Evolutionary conservation across 2,888 invertebrate species (phyloP).

Genomic region (Acheta domesticus): DNA sequence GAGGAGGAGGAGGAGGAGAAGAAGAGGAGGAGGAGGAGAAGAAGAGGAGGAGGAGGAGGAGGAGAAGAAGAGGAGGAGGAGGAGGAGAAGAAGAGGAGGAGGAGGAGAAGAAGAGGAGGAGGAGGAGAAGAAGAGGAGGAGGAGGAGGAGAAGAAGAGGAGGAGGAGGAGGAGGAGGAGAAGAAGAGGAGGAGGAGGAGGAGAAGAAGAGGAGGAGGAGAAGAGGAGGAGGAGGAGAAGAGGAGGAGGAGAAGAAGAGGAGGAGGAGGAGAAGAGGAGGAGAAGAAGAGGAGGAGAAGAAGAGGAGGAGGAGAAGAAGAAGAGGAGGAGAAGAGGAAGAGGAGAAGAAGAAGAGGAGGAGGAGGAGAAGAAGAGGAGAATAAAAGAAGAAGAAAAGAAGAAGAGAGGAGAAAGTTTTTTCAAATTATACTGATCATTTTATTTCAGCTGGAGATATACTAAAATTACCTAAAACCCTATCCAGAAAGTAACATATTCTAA

Average conservation of each 20-base stretch:
- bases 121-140: neutral
- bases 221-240: neutral
- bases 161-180: neutral
- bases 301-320: neutral
- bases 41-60: too few relatives aligned
- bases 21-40: too few relatives aligned
- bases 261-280: neutral
- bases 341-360: neutral
- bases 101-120: neutral
- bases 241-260: neutral
- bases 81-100: neutral
- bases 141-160: too few relatives aligned
- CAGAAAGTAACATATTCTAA: neutral
- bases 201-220: too few relatives aligned
- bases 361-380: neutral
- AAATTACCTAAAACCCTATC: too few relatives aligned
- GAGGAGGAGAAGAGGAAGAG: neutral
- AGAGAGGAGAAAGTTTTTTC: neutral
- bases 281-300: neutral
- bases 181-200: neutral
- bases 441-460: too few relatives aligned
- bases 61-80: fast-evolving
- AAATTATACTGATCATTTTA: too few relatives aligned
- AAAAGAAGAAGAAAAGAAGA: neutral
- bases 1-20: too few relatives aligned